Conservation (phyloP, 2,888 invertebrate species). For the Psococerastis gibbosa region DNA sequence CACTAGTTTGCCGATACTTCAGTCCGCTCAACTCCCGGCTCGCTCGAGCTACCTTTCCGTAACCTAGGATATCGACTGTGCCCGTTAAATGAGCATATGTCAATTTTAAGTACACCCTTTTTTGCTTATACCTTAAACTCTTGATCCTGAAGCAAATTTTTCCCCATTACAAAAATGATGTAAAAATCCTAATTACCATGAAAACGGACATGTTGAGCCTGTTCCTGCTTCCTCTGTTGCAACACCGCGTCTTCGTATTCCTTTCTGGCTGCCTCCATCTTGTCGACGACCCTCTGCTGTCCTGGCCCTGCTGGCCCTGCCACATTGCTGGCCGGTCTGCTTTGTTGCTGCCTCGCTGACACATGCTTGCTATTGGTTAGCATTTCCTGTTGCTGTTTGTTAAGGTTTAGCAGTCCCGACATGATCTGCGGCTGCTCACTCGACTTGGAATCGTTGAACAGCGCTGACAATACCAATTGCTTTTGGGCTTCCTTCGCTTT, state of each 20-base stretch:
- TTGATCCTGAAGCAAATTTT: no score
- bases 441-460: background rate
- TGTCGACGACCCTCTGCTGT: background rate
- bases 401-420: constrained; percentile 6
- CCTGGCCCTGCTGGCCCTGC: background rate
- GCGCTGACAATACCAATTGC: background rate
- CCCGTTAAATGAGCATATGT: no score
- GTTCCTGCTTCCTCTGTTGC: constrained; percentile 7
- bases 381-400: constrained; percentile 8
- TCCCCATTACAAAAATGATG: no score
- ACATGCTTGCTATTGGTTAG: background rate
- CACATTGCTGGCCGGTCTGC: background rate
- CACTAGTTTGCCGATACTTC: no score
- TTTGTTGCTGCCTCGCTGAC: background rate
- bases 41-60: no score
- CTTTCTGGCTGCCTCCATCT: constrained; percentile 6
- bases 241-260: constrained; percentile 3
- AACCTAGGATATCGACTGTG: no score
- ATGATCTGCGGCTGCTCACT: background rate
- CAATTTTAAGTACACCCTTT: no score
- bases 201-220: no score
- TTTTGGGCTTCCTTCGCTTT: constrained; percentile 3
- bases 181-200: no score
- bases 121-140: no score
- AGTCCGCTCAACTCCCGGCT: no score